Base-by-base conservation (phyloP, 30 jellyfish, hydroid and myxozoan species). In the Turritopsis dohrnii region DNA sequence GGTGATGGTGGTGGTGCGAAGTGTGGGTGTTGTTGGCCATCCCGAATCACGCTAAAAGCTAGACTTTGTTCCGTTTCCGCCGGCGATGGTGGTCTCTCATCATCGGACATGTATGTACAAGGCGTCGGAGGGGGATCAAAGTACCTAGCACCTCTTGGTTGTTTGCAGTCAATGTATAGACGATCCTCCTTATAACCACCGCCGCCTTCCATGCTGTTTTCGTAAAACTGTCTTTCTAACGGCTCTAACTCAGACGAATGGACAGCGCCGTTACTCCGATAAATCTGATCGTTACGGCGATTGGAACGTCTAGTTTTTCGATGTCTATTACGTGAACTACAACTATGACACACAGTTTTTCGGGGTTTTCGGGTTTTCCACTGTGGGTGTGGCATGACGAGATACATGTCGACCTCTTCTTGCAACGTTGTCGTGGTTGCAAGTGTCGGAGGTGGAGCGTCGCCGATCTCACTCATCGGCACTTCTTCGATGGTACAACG, bases 1-100 rank as follows among this genome's bases (percentile, higher is more conserved):
- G 98, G 98, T 18, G 98, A 93, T 27, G 98, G 98, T n/a, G 98
- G 98, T 28, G 98, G 98, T 0, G 98, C 96, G 65, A 82, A 93
- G 82, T 84, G 98, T 22, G 90, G 96, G 25, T 52, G 69, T 52
- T 8, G 1, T 18, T 41, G 29, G 21, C 87, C 71, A 21, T 28
- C 54, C 4, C 26, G 18, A 18, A 25, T 52, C 7, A 52, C 82
- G 53, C 77, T 53, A 0, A 71, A 24, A 3, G 77, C 72, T 22
- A 87, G 26, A 76, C 97, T 86, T 74, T 88, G 52, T 25, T 80
- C 95, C 16, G 97, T 85, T 20, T 77, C 92, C 0, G 97, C 83
- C 65, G 95, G 93, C 72, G 97, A 85, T 13, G 95, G 91, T 19
- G 98, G 96, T 21, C 96, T 89, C 25, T 89, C 83, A 28, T 93